phyloP scores from a whole-genome alignment of 1,140 invertebrate species.

The Luehdorfia chinensis region DNA sequence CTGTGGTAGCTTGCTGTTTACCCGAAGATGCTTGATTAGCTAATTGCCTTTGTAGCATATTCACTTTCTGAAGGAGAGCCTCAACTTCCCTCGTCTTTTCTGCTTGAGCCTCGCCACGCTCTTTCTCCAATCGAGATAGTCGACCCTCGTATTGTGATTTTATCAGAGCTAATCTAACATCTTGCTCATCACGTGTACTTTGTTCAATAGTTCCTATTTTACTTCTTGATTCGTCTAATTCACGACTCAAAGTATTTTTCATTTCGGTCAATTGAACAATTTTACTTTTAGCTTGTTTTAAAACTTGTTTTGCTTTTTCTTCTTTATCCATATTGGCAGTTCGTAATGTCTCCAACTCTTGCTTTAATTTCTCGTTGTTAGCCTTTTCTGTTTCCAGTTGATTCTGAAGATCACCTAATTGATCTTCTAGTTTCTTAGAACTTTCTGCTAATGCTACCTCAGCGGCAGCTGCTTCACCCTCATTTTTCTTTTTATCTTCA shows the following conservation, averaged over 20 bases:
- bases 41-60: conserved; percentile 88
- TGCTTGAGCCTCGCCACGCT: conserved; percentile 82
- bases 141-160: conserved; percentile 86
- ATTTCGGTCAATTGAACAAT: conserved; percentile 83
- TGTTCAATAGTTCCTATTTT: conserved; percentile 76
- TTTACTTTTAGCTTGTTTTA: conserved; percentile 85
- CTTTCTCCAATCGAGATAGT: conserved; percentile 85
- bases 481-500: conserved; percentile 79
- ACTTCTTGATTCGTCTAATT: conserved; percentile 79
- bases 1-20: conserved; percentile 81
- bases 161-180: conserved; percentile 78
- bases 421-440: conserved; percentile 71
- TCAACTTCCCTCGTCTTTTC: conserved; percentile 86
- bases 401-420: conserved; percentile 80
- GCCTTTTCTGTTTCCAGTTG: conserved; percentile 78
- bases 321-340: conserved; percentile 81
- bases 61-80: conserved; percentile 83
- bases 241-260: conserved; percentile 79
- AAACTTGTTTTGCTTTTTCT: conserved; percentile 83
- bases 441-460: conserved; percentile 56
- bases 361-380: conserved; percentile 82
- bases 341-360: conserved; percentile 84
- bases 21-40: conserved; percentile 82
- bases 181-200: conserved; percentile 78
- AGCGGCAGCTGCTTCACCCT: conserved; percentile 64